Conservation (phyloP, 2,888 invertebrate genomes). For the Xestia xanthographa region DNA sequence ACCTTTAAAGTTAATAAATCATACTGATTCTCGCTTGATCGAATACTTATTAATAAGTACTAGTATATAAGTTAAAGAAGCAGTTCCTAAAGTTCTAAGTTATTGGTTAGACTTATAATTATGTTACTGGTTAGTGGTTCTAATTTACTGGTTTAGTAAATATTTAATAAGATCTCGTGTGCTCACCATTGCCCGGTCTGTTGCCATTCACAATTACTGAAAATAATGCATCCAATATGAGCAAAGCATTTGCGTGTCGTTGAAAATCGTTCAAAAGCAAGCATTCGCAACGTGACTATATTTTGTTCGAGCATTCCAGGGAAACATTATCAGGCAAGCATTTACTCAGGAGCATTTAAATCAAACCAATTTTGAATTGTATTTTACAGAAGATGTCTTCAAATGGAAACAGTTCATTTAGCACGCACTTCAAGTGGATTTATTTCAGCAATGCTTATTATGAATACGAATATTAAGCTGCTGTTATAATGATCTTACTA, state of each 20-base stretch:
- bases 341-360: not conserved
- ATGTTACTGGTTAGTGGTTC: not conserved
- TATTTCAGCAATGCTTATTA: not conserved
- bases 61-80: not conserved
- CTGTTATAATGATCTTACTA: not conserved
- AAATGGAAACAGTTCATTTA: not conserved
- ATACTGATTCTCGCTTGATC: not conserved
- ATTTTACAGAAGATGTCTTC: not conserved
- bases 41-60: not conserved
- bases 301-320: not conserved
- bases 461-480: not conserved
- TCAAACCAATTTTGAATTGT: not conserved
- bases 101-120: not conserved
- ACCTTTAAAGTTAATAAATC: conserved; percentile 4
- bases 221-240: conserved; percentile 34
- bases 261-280: conserved; percentile 9
- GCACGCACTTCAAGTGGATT: not conserved
- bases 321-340: not conserved
- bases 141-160: not conserved
- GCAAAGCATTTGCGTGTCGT: conserved; percentile 16
- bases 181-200: conserved; percentile 40
- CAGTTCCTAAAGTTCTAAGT: not conserved
- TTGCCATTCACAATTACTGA: conserved; percentile 48
- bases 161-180: not conserved
- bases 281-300: not conserved